Evolutionary conservation across 2,888 invertebrate genomes (phyloP).

Genomic region (Melanostoma scalare): DNA sequence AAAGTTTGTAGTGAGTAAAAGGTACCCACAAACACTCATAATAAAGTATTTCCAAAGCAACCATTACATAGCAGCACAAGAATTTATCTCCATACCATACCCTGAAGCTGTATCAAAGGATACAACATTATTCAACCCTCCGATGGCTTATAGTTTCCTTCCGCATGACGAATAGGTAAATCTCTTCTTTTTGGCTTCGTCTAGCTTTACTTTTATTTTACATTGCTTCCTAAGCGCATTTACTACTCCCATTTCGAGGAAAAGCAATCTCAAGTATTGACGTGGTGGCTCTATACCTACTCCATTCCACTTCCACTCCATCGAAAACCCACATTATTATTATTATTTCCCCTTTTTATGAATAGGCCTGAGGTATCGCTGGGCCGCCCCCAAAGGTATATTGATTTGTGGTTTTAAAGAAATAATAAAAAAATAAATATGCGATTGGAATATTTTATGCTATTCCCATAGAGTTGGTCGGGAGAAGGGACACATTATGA

Average conservation of each 20-base stretch:
- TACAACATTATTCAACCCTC: slow-evolving; percentile 44
- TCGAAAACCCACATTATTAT: slow-evolving; percentile 24
- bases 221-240: slow-evolving; percentile 60
- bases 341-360: slow-evolving; percentile 47
- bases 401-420: slow-evolving; percentile 66
- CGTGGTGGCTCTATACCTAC: slow-evolving; percentile 21
- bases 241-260: slow-evolving; percentile 19
- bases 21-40: slow-evolving; percentile 11
- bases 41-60: slow-evolving; percentile 31
- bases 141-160: slow-evolving; percentile 62
- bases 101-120: slow-evolving; percentile 41
- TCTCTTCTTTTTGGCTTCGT: slow-evolving; percentile 38
- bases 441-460: slow-evolving; percentile 70
- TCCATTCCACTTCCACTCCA: not conserved
- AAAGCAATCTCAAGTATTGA: slow-evolving; percentile 56
- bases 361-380: slow-evolving; percentile 59
- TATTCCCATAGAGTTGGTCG: not conserved
- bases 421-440: slow-evolving; percentile 61
- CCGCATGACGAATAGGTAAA: slow-evolving; percentile 60
- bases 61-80: slow-evolving; percentile 36
- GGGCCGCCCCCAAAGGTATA: slow-evolving; percentile 48
- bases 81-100: slow-evolving; percentile 25
- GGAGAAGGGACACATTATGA: slow-evolving; percentile 28
- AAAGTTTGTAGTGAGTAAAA: not conserved
- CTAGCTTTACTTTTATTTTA: slow-evolving; percentile 47